phyloP scores from a whole-genome alignment of 2,888 invertebrate genomes.

The Drosophila greeni region DNA sequence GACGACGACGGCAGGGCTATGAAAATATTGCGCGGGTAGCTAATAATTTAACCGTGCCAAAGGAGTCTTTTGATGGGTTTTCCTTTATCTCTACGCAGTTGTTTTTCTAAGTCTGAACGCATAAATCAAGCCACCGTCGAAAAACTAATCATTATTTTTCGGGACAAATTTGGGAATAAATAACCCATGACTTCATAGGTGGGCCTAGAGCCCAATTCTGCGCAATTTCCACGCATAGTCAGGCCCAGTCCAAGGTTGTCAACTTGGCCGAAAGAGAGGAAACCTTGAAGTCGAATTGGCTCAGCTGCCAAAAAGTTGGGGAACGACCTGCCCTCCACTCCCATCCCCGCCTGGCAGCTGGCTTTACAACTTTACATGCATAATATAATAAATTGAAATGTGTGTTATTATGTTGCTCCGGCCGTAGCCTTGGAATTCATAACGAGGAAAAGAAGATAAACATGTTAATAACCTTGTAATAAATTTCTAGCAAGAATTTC shows the following conservation, averaged over 20 bases:
- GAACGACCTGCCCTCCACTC: constrained; percentile 4
- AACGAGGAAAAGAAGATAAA: constrained; percentile 68
- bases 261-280: constrained; percentile 15
- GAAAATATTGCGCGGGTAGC: constrained; percentile 43
- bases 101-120: constrained; percentile 8
- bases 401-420: constrained; percentile 65
- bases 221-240: constrained; percentile 20
- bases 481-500: constrained; percentile 71
- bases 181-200: constrained; percentile 30
- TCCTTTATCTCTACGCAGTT: background rate
- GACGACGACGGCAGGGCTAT: constrained; percentile 15
- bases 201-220: constrained; percentile 5
- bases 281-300: constrained; percentile 38
- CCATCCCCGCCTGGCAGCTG: constrained; percentile 25
- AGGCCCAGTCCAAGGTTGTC: constrained; percentile 5
- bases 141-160: constrained; percentile 26
- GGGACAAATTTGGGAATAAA: constrained; percentile 20
- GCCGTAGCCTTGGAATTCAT: constrained; percentile 64
- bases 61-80: constrained; percentile 27
- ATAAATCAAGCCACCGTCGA: constrained; percentile 9
- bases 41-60: constrained; percentile 49
- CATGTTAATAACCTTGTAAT: constrained; percentile 72
- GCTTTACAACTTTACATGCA: constrained; percentile 45
- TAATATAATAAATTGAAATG: constrained; percentile 67
- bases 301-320: constrained; percentile 42